Conservation (phyloP, 2,113 vertebrate species). For the Phylloscopus trochiloides region DNA sequence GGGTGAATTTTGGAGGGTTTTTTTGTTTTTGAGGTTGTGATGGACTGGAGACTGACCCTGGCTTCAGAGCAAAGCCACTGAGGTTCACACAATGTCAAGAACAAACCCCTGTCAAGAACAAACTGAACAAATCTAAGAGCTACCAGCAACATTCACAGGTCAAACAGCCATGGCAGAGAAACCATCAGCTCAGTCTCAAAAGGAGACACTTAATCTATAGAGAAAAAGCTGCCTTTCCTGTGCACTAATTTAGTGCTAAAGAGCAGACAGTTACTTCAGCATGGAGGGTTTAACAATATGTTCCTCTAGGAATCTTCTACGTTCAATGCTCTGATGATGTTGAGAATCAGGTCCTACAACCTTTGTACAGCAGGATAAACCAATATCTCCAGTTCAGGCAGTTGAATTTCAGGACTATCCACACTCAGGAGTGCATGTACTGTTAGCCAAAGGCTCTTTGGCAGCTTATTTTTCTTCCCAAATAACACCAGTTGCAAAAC, state of each 20-base stretch:
- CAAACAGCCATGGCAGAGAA: neutral
- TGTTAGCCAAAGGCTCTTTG: neutral
- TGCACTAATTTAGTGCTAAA: neutral
- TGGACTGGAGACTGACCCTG: neutral
- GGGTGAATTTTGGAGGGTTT: neutral
- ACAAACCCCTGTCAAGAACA: neutral
- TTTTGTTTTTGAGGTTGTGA: neutral
- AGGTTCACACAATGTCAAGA: neutral
- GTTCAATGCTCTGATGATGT: neutral
- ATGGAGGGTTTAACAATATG: fast-evolving
- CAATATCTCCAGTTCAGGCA: neutral
- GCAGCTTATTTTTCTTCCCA: neutral
- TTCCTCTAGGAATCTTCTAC: neutral
- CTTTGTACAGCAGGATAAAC: neutral
- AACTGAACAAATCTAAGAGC: neutral
- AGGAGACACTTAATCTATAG: neutral
- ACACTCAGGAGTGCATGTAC: neutral
- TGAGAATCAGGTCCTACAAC: neutral
- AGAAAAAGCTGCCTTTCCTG: neutral
- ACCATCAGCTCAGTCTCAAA: neutral
- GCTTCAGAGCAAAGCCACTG: neutral
- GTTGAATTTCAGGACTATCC: neutral
- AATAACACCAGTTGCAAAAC: neutral
- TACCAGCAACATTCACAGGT: neutral
- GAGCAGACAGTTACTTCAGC: neutral